Conservation (phyloP, 2,888 invertebrate species). For the Keiferia lycopersicella region DNA sequence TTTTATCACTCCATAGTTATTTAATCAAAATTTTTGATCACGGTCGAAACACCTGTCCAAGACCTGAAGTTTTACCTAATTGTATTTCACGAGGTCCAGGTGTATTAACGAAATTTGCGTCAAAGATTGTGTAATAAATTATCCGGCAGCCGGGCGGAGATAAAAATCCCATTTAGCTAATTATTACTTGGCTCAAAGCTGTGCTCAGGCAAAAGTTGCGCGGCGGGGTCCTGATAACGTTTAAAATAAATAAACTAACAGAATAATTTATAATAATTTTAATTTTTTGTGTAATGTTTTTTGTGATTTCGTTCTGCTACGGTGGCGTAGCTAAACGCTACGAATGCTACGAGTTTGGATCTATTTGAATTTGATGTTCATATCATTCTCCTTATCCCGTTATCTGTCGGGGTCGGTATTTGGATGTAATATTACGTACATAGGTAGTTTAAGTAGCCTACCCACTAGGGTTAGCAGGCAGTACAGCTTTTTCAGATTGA, state of each 20-base stretch:
- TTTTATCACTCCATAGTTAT: too few relatives aligned
- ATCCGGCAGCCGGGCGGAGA: conserved; percentile 33
- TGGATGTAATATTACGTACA: too few relatives aligned
- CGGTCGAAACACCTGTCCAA: background rate
- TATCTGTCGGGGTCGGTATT: too few relatives aligned
- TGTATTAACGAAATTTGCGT: conserved; percentile 1
- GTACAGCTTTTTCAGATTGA: too few relatives aligned
- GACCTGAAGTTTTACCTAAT: background rate
- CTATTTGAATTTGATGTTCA: too few relatives aligned
- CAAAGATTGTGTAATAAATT: conserved; percentile 25
- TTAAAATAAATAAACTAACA: conserved; percentile 6
- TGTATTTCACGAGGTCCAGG: background rate
- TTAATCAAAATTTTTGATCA: background rate
- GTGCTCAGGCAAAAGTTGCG: conserved; percentile 7
- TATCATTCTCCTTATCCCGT: too few relatives aligned
- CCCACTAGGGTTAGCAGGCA: too few relatives aligned
- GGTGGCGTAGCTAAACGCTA: background rate
- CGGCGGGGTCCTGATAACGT: conserved; percentile 1
- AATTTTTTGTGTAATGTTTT: background rate
- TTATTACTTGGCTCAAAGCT: conserved; percentile 21
- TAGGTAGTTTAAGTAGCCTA: too few relatives aligned
- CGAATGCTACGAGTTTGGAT: too few relatives aligned
- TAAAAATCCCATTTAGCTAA: conserved; percentile 54
- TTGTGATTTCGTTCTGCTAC: background rate
- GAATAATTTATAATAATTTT: background rate